Conservation (phyloP, 2,797 vertebrate genomes). For the Eremophila alpestris region DNA sequence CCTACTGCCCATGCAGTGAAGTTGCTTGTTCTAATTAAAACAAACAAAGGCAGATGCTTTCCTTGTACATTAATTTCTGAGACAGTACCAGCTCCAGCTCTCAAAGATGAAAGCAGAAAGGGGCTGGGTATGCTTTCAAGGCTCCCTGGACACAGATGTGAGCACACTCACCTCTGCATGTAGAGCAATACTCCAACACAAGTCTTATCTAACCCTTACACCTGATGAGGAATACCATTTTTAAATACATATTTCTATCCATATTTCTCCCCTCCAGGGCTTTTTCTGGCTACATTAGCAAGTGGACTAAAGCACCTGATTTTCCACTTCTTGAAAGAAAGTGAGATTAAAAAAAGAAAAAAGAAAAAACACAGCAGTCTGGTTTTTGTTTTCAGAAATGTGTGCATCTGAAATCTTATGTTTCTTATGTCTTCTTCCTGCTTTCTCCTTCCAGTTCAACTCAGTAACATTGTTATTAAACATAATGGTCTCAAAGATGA, state of each 20-base stretch:
- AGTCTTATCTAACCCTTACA: neutral
- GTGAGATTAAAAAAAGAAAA: neutral
- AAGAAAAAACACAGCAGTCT: neutral
- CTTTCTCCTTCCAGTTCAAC: neutral
- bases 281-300: neutral
- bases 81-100: neutral
- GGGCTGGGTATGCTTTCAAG: neutral
- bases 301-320: neutral
- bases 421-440: fast-evolving
- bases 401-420: neutral
- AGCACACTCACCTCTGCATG: neutral
- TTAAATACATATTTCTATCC: neutral
- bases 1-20: neutral
- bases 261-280: neutral
- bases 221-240: neutral
- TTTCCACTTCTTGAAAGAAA: neutral
- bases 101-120: neutral
- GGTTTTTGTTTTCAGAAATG: neutral
- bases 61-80: neutral
- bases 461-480: neutral
- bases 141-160: neutral
- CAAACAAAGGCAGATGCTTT: conserved; percentile 1
- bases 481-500: neutral
- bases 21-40: neutral
- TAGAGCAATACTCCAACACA: neutral